These are phyloP conservation scores for Drosophila orena DNA, from an alignment of 1,140 invertebrate species.

Conservation along the genomic window DNA sequence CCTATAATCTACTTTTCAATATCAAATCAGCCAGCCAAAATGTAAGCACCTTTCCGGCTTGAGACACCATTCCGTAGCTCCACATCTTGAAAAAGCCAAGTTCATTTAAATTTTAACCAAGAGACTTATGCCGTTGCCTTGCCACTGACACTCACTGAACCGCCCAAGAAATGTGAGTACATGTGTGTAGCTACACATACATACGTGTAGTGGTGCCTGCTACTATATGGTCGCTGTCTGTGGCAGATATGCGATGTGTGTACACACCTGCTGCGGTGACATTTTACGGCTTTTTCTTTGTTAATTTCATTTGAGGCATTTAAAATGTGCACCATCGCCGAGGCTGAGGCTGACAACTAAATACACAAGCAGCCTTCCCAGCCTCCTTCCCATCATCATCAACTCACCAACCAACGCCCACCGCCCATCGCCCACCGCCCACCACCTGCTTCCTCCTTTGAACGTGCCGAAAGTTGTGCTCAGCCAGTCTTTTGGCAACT, in stretches of 20 bases:
- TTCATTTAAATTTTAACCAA: conserved; percentile 70
- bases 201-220: not conserved
- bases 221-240: conserved; percentile 22
- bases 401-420: not conserved
- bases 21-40: conserved; percentile 7
- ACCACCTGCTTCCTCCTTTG: conserved; percentile 6
- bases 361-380: conserved; percentile 46
- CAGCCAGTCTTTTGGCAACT: conserved; percentile 72
- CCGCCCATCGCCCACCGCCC: not conserved
- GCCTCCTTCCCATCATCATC: not conserved
- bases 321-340: conserved; percentile 73
- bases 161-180: conserved; percentile 3
- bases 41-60: conserved; percentile 17
- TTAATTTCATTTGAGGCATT: conserved; percentile 82
- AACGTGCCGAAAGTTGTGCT: conserved; percentile 61
- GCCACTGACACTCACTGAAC: conserved; percentile 7
- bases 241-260: conserved; percentile 26
- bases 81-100: conserved; percentile 36
- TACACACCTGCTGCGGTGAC: conserved; percentile 74
- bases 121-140: conserved; percentile 54
- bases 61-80: not conserved
- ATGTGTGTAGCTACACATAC: not conserved
- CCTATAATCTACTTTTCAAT: not conserved
- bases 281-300: conserved; percentile 81
- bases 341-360: conserved; percentile 75